Conservation (phyloP, 2,113 vertebrate species). For the Rhinopomastus cyanomelas region DNA sequence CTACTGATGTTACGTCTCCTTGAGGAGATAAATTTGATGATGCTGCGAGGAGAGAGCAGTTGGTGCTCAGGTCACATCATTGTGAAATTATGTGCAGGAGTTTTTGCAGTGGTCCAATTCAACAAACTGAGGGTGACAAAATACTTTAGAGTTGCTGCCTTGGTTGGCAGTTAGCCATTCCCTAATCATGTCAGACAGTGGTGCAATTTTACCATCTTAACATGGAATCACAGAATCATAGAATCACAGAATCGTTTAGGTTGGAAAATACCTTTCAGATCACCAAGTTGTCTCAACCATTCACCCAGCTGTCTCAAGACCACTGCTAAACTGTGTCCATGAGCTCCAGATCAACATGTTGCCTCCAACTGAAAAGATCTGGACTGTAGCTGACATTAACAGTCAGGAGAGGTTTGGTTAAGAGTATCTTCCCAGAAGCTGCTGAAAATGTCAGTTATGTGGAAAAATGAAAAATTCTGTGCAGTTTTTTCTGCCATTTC, state of each 20-base stretch:
- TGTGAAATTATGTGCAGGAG: background rate
- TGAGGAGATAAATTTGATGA: background rate
- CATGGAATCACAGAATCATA: too few relatives aligned
- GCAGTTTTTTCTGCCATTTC: background rate
- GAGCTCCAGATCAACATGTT: too few relatives aligned
- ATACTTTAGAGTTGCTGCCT: background rate
- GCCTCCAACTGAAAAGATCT: background rate
- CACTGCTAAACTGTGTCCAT: too few relatives aligned
- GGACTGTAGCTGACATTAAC: background rate
- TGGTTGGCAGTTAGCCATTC: background rate
- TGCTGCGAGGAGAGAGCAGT: background rate
- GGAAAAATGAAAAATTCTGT: background rate
- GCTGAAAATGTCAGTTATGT: background rate
- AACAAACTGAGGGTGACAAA: background rate
- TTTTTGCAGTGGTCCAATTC: background rate
- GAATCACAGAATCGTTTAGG: too few relatives aligned
- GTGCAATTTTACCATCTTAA: background rate
- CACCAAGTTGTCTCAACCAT: too few relatives aligned
- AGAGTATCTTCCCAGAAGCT: background rate
- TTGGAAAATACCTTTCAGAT: too few relatives aligned
- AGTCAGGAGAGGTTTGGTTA: background rate
- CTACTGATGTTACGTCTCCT: background rate
- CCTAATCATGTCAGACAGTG: background rate
- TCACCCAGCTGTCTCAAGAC: too few relatives aligned
- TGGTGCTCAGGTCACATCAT: rapidly evolving